Evolutionary conservation across 2,888 invertebrate genomes (phyloP), one percentile per base, ranked within the genome.

Genomic region (Polydrusus pterygomalis): DNA sequence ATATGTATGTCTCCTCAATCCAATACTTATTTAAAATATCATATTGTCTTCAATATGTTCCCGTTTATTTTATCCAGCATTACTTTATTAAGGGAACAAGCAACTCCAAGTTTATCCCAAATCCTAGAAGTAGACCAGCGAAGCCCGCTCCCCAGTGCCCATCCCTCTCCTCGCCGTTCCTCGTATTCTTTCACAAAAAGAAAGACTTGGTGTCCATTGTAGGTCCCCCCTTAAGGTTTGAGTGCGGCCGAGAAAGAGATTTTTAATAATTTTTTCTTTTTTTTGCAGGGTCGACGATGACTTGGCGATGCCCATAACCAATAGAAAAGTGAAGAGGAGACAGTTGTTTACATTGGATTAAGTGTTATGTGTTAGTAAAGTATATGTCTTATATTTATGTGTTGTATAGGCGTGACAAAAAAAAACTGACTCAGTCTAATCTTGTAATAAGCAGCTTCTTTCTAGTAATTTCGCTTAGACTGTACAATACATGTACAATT

Each of bases 211-310:
- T 67, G n/a, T 18, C 67, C 67, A 11, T 7, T 67, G 15, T 67
- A 49, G 38, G 3, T 34, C 11, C 10, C n/a, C n/a, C 30, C n/a
- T 9, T 38, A 38, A 60, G 58, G 58, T 60, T 60, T 38, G 58
- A 38, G n/a, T 3, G 3, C 10, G 10, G 3, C 18, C n/a, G 8
- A 38, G 2, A 17, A 38, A 25, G 43, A 30, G 11, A 49, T 34
- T 65, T 34, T 65, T 17, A 65, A 47, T 38, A 38, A 49, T 17
- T 10, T 17, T 51, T 65, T 64, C 15, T 47, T n/a, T 65, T 47
- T n/a, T 34, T 54, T 54, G n/a, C 68, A 68, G 68, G 40, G 43
- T 68, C 3, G 68, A 68, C 2, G 43, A 56, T 34, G 68, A 54
- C 0, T 11, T 18, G 8, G 0, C 51, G 1, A 11, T 18, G 5